These are phyloP conservation scores for Ischnus inquisitorius DNA, from an alignment of 2,888 invertebrate species.

Conservation along the genomic window DNA sequence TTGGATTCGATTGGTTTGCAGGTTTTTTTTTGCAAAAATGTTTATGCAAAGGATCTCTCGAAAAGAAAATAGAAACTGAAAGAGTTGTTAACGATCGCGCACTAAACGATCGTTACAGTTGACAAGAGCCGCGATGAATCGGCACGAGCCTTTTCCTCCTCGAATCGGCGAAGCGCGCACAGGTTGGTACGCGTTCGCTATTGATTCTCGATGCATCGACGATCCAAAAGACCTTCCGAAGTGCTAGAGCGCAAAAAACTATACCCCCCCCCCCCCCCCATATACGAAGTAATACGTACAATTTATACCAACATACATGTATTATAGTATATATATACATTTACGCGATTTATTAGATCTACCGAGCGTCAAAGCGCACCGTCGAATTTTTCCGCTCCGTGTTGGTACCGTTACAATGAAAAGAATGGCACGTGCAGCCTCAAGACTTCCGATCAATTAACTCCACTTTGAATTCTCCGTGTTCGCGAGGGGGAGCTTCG, in stretches of 20 bases:
- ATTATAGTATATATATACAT: constrained; percentile 8
- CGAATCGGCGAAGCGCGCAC: constrained; percentile 23
- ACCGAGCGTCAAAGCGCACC: constrained; percentile 68
- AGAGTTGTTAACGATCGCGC: constrained; percentile 41
- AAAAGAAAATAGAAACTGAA: not conserved
- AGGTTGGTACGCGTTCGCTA: constrained; percentile 53
- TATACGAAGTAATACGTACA: constrained; percentile 18
- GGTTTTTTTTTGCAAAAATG: too few relatives aligned
- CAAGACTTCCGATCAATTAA: constrained; percentile 86
- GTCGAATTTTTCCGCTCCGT: constrained; percentile 66
- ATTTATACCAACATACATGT: constrained; percentile 25
- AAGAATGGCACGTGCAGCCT: constrained; percentile 83
- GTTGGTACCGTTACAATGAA: constrained; percentile 71
- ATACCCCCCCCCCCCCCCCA: too few relatives aligned
- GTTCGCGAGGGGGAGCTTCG: constrained; percentile 56
- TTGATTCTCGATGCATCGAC: constrained; percentile 59
- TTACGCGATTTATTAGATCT: constrained; percentile 31
- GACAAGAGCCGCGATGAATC: constrained; percentile 8
- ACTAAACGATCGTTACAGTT: constrained; percentile 65
- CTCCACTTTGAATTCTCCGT: constrained; percentile 80
- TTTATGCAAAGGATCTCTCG: too few relatives aligned
- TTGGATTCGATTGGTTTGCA: too few relatives aligned
- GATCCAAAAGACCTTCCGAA: constrained; percentile 36
- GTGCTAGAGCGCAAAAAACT: constrained; percentile 10
- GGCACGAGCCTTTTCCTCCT: constrained; percentile 32